Evolutionary conservation across 2,113 vertebrate genomes (phyloP), one percentile per base, ranked within the genome.

Genomic region (Trematomus loennbergii): DNA sequence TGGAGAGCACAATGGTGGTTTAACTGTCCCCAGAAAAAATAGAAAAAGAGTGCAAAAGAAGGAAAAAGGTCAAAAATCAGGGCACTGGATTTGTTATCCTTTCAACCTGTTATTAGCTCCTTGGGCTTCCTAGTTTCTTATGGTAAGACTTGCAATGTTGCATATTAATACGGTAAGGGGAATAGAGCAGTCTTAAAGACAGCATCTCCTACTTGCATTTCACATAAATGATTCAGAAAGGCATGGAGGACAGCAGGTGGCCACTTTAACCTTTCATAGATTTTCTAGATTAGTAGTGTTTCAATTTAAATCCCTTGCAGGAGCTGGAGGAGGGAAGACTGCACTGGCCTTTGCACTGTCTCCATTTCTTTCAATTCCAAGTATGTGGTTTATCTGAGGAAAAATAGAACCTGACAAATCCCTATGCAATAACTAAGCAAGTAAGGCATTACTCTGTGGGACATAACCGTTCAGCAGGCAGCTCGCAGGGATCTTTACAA

Each of bases 251-350:
- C 50, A 72, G 70, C 79, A 88, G 86, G 79, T 68, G 77, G 72
- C 76, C 79, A 71, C 74, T 86, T 89, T 75, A 71, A 82, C 69
- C 75, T 89, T 86, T 84, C 0, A 70, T 18, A 74, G 62, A 74
- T 66, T 60, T 84, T 86, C 76, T 46, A 69, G 54, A 79, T 76
- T 67, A 69, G 46, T 68, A 85, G 74, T 79, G 71, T 77, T 85
- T 73, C 60, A 60, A 79, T 85, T n/a, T 66, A 43, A 83, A 72
- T 78, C 40, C 61, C 46, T 13, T 18, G 72, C 72, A 74, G 71
- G n/a, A 53, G 54, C 61, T 0, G 36, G 69, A 69, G 36, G 63
- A 69, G 49, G n/a, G 9, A 12, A 45, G 36, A 16, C 53, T 65
- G 61, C 45, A 6, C 45, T 3, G 13, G 9, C 54, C 40, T 66